Evolutionary conservation across 2,113 vertebrate species (phyloP), one percentile per base, ranked within the genome.

Genomic region (Pelecanoides urinatrix): DNA sequence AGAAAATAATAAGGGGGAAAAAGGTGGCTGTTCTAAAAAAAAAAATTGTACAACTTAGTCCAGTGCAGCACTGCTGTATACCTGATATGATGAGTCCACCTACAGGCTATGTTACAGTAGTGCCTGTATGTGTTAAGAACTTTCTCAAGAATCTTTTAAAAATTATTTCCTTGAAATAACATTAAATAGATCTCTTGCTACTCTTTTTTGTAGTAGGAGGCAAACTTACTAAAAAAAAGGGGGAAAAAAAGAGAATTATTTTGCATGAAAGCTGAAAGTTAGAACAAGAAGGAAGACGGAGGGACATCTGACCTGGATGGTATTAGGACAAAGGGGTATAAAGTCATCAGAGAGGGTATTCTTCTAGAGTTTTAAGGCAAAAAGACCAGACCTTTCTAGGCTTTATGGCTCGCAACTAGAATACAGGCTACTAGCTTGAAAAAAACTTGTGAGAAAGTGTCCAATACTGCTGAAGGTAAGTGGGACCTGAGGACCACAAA

Each of bases 51-150:
- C 61, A 65, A 85, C 13, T 79, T 79, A 73, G 50, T 67, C 45
- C 63, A 50, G 50, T 56, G 36, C 53, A 59, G 75, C 26, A 63
- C 29, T 83, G 82, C n/a, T 70, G 42, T 47, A 93, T 96, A 72
- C 63, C 52, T 94, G 85, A 95, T 92, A 96, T 92, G 78, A 96
- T 73, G 96, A 96, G 90, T 96, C 95, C 96, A 96, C 88, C 93
- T 97, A 95, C 94, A 96, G 96, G 96, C 73, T 93, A 44, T 83
- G 45, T 50, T 74, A 96, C 42, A 80, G 85, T 47, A 97, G 88
- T 88, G 85, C 58, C 88, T 58, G 8, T 21, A 66, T 0, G 5
- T 12, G 8, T 49, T 59, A 86, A 88, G 49, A 76, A 49, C n/a
- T 76, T 92, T 36, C 29, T 73, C n/a, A 62, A 90, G n/a, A 79